phyloP scores from a whole-genome alignment of 1,140 invertebrate genomes.

The Rhysida immarginata region DNA sequence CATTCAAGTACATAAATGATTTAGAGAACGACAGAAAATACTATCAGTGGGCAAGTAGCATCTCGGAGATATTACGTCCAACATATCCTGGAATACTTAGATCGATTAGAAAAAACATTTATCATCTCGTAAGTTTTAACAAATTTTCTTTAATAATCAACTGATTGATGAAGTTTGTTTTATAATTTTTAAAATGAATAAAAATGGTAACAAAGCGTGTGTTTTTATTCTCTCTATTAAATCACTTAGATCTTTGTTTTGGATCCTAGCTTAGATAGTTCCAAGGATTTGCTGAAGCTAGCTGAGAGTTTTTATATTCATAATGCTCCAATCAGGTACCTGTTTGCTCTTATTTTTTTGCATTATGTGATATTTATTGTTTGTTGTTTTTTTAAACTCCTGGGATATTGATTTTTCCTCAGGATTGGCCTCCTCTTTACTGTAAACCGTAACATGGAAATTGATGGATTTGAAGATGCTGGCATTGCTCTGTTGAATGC shows the following conservation, averaged over 20 bases:
- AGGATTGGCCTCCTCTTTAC: conserved; percentile 83
- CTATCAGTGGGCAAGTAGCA: conserved; percentile 65
- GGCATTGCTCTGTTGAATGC: conserved; percentile 77
- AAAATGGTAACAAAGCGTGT: no score
- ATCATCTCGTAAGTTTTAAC: conserved; percentile 59
- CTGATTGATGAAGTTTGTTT: background rate
- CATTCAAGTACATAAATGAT: conserved; percentile 76
- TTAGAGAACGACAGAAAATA: conserved; percentile 82
- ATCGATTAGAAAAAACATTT: conserved; percentile 85
- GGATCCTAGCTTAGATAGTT: conserved; percentile 58
- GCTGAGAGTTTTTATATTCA: conserved; percentile 84
- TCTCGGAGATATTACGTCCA: conserved; percentile 79
- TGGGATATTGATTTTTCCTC: conserved; percentile 9
- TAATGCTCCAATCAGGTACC: conserved; percentile 44
- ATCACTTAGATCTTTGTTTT: conserved; percentile 80
- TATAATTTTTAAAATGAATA: conserved; percentile 6
- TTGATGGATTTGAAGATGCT: conserved; percentile 47
- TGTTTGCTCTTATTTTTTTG: conserved; percentile 37
- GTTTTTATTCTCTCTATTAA: conserved; percentile 22
- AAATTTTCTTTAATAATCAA: no score
- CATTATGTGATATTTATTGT: no score
- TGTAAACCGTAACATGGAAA: conserved; percentile 40
- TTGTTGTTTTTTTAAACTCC: no score
- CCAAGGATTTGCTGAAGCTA: conserved; percentile 60
- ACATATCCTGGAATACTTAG: conserved; percentile 94